Percentiles rank a stretch among this genome's conserved stretches.
phyloP scores from a whole-genome alignment of 1,140 invertebrate species.

The Helicoverpa zea region DNA sequence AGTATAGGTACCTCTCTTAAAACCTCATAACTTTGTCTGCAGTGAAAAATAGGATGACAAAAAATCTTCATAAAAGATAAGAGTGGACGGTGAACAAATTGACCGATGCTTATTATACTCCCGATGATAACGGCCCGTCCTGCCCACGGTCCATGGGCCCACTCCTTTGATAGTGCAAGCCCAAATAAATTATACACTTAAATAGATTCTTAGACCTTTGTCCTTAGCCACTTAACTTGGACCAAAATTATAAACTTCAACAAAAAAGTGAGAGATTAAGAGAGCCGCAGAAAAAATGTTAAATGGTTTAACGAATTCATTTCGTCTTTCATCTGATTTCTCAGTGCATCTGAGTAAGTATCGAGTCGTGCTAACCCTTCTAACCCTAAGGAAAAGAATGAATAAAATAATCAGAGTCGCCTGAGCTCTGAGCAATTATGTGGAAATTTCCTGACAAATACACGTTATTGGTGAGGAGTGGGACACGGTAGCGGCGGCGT shows the following conservation, averaged over 20 bases:
- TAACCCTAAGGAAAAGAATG: constrained; percentile 63
- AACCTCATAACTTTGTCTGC: constrained; percentile 78
- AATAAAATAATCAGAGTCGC: constrained; percentile 61
- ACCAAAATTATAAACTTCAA: constrained; percentile 53
- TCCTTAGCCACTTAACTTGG: constrained; percentile 55
- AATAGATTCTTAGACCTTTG: constrained; percentile 67
- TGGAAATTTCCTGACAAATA: constrained; percentile 70
- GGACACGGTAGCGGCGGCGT: constrained; percentile 56
- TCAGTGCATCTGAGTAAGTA: constrained; percentile 57
- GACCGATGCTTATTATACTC: constrained; percentile 71
- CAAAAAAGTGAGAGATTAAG: constrained; percentile 59
- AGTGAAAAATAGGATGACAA: constrained; percentile 75
- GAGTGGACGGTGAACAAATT: constrained; percentile 74
- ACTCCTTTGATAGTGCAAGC: constrained; percentile 59
- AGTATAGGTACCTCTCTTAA: constrained; percentile 68
- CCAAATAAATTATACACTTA: constrained; percentile 74
- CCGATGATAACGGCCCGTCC: constrained; percentile 62
- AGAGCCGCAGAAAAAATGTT: constrained; percentile 62
- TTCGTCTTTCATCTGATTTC: constrained; percentile 49
- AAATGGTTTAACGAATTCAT: constrained; percentile 52
- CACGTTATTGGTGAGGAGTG: constrained; percentile 63
- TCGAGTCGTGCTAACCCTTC: constrained; percentile 61
- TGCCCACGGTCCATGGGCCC: constrained; percentile 43
- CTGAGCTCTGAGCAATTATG: constrained; percentile 66
- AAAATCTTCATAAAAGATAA: constrained; percentile 78